A percentile compares a stretch with the other conserved stretches of the same genome.
These are phyloP conservation scores for Punctoribates punctum DNA, from an alignment of 2,888 invertebrate genomes.

Conservation along the genomic window DNA sequence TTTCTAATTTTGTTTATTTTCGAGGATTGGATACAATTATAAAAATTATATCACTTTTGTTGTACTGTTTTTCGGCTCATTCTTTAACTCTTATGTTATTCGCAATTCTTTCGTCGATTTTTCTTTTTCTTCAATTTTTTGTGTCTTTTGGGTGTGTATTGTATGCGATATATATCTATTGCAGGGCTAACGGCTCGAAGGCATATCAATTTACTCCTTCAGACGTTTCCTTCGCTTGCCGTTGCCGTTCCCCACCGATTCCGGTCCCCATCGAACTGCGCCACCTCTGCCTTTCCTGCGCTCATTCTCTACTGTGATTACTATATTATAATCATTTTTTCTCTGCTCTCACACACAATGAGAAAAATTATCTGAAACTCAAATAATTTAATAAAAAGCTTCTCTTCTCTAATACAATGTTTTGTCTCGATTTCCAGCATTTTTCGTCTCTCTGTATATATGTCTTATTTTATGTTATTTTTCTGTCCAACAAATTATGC, in stretches of 20 bases:
- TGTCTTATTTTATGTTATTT: too few relatives aligned
- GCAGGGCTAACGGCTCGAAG: neutral
- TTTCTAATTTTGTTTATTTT: too few relatives aligned
- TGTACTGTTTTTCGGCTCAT: too few relatives aligned
- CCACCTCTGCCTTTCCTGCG: neutral
- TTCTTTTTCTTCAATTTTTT: neutral
- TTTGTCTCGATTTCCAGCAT: too few relatives aligned
- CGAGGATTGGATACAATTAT: too few relatives aligned
- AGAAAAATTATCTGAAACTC: too few relatives aligned
- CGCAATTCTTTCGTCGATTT: neutral
- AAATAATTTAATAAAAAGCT: too few relatives aligned
- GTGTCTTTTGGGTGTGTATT: neutral
- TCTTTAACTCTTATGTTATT: too few relatives aligned
- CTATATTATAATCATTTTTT: slow-evolving; percentile 1
- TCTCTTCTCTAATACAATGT: too few relatives aligned
- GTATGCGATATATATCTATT: slow-evolving; percentile 1
- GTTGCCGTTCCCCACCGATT: neutral
- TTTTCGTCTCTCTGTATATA: too few relatives aligned
- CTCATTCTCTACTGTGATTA: neutral
- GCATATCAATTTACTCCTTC: slow-evolving; percentile 13
- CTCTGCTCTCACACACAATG: neutral
- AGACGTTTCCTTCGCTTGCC: neutral
- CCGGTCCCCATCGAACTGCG: neutral
- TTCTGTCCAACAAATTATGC: too few relatives aligned
- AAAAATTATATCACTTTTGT: too few relatives aligned